Evolutionary conservation across 2,797 vertebrate species (phyloP).

Genomic region (Molossus alvarezi): DNA sequence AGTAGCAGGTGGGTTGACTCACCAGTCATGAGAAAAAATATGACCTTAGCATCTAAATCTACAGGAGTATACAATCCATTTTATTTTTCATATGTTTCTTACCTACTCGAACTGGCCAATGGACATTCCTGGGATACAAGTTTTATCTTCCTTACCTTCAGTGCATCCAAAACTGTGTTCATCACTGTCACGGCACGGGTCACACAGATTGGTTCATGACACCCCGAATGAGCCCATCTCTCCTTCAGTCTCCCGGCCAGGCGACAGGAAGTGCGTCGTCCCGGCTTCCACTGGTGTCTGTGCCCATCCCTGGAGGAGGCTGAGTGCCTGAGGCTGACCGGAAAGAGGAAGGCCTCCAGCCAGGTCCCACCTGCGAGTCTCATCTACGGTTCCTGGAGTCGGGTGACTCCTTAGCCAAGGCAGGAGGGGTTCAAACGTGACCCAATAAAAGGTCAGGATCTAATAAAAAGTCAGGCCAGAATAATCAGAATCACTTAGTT

Average conservation of each 20-base stretch:
- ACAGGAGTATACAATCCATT: background rate
- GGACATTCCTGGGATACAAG: background rate
- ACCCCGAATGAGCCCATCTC: background rate
- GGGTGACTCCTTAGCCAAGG: background rate
- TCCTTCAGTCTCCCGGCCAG: background rate
- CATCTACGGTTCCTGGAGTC: background rate
- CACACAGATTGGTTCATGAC: background rate
- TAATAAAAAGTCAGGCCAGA: background rate
- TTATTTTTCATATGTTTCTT: background rate
- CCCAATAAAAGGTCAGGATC: background rate
- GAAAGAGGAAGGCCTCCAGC: background rate
- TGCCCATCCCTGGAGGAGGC: background rate
- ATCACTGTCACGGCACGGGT: accelerated
- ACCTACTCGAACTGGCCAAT: background rate
- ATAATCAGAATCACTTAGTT: background rate
- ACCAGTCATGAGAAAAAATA: background rate
- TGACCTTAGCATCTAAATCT: slow-evolving; percentile 18
- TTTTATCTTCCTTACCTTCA: slow-evolving; percentile 2
- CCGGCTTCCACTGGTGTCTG: background rate
- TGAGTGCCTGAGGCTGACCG: background rate
- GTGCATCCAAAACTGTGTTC: background rate
- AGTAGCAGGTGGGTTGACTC: background rate
- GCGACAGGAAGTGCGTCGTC: background rate
- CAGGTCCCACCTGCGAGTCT: background rate
- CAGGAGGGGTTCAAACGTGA: background rate